Base-by-base conservation (phyloP, 2,888 invertebrate species). In the Pollenia angustigena region DNA sequence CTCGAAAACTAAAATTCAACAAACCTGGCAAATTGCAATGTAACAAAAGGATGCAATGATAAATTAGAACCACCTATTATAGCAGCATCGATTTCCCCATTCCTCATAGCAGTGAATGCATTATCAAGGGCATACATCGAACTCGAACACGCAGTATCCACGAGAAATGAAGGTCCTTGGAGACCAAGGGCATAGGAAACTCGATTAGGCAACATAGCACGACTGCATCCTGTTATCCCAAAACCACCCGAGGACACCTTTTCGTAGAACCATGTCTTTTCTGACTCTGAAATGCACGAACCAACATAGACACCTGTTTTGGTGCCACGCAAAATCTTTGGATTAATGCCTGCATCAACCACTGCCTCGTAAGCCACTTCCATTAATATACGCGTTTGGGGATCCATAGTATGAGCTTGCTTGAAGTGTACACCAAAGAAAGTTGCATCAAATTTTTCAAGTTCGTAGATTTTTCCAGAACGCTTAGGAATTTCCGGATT, bases 101-200 rank as follows among this genome's bases (percentile, higher is more conserved):
- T 95, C 50, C 96, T 94, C 64, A 98, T 95, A 0, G 97, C 95
- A 68, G 95, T 94, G 92, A 96, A 97, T 14, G 97, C 97, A 88
- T 96, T 96, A 90, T 98, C 97, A 80, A 99, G 89, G 0, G 98
- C 98, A 89, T 97, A 96, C 88, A 98, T 94, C 10, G 98, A 97
- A 79, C 98, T 98, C n/a, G 98, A 98, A 92, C 99, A 99, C 0
- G 99, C 99, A 0, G 98, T 98, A 93, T 99, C 99, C 11, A 98
- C 94, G 0, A 97, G 95, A 93, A 96, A 97, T 7, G 98, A 98
- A 0, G 98, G 98, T 0, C 99, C 98, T 89, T 96, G 96, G 16
- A 97, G 94, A 42, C 98, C 98, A 86, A 99, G 95, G 94, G 96
- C 96, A 93, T 97, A 98, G 1, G 98, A 98, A 88, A 99, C 95